These are phyloP conservation scores for Megaptera novaeangliae DNA, from an alignment of 2,113 vertebrate species.

Conservation along the genomic window DNA sequence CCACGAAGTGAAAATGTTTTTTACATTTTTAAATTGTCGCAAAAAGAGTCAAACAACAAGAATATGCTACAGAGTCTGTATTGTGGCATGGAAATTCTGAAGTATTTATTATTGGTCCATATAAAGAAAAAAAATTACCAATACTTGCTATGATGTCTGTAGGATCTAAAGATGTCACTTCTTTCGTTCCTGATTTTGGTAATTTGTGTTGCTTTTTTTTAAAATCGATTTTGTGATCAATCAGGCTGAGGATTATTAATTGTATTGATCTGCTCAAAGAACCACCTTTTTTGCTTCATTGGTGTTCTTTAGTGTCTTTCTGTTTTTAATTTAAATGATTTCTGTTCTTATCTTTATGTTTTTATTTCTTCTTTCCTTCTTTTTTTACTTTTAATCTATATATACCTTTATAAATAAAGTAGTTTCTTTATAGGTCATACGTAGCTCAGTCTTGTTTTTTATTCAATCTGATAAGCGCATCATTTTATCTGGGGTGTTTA, in stretches of 20 bases:
- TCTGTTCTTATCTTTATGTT: neutral
- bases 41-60: neutral
- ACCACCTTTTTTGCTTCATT: neutral
- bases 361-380: neutral
- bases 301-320: neutral
- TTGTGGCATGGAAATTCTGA: neutral
- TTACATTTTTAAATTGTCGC: neutral
- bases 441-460: neutral
- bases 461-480: neutral
- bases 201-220: neutral
- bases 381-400: neutral
- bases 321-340: neutral
- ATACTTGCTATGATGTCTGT: neutral
- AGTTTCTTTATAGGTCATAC: neutral
- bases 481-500: neutral
- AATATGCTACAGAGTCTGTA: neutral
- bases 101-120: neutral
- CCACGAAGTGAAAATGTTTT: neutral
- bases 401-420: neutral
- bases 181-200: neutral
- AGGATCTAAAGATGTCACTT: neutral
- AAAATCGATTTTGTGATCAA: neutral
- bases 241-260: neutral
- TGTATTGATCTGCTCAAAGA: neutral
- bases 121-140: neutral